Percentiles rank a stretch among this genome's conserved stretches.
These are phyloP conservation scores for Salminus brasiliensis DNA, from an alignment of 2,113 vertebrate genomes.

Conservation along the genomic window DNA sequence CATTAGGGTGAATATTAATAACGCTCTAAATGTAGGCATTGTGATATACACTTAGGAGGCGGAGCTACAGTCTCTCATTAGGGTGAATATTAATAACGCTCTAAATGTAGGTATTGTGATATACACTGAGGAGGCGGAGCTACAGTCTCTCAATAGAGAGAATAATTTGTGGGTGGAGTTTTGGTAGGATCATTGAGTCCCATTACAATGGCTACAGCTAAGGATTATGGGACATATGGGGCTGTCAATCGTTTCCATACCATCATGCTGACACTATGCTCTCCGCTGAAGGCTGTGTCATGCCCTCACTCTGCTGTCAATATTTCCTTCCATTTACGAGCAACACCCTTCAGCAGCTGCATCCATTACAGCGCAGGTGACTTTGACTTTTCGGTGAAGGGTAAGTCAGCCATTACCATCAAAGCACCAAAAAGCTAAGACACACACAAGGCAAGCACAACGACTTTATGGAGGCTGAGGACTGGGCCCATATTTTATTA, in stretches of 20 bases:
- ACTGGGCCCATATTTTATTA: conserved; percentile 41
- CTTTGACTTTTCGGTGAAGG: conserved; percentile 26
- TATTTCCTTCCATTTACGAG: conserved; percentile 1
- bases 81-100: too few relatives aligned
- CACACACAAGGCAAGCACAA: not conserved
- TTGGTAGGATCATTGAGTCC: not conserved
- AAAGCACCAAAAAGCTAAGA: not conserved
- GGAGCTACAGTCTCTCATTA: too few relatives aligned
- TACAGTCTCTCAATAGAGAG: too few relatives aligned
- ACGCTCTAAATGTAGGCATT: too few relatives aligned
- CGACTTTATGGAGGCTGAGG: conserved; percentile 1
- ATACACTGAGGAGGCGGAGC: too few relatives aligned
- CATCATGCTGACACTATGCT: not conserved
- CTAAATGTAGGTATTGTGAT: too few relatives aligned
- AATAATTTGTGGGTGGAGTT: not conserved
- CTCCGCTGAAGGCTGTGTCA: not conserved
- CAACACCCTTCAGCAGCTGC: not conserved
- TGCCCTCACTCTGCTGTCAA: not conserved
- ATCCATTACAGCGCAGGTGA: conserved; percentile 7
- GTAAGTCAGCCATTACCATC: conserved; percentile 23
- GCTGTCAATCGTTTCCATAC: conserved; percentile 6
- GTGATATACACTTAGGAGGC: too few relatives aligned
- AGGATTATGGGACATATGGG: conserved; percentile 18
- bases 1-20: too few relatives aligned
- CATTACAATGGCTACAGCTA: conserved; percentile 6